Percentiles rank a stretch among this genome's conserved stretches.
phyloP scores from a whole-genome alignment of 2,888 invertebrate genomes.

The Athrips mouffetella region DNA sequence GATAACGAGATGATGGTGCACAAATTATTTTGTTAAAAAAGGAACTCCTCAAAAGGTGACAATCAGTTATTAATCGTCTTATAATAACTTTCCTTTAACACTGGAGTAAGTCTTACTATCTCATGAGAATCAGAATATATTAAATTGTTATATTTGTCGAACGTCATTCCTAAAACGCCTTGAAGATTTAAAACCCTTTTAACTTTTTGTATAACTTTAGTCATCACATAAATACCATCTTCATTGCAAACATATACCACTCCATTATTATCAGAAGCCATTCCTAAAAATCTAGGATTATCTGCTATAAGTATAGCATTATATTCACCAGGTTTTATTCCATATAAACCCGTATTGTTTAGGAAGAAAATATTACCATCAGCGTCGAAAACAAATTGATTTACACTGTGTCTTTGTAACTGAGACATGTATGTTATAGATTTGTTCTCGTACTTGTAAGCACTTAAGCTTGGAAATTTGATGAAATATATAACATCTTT shows the following conservation, averaged over 20 bases:
- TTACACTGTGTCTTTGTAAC: conserved; percentile 38
- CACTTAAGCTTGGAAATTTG: conserved; percentile 55
- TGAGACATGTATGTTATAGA: conserved; percentile 35
- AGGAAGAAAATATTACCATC: conserved; percentile 54
- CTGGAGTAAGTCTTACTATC: conserved; percentile 28
- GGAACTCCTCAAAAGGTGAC: too few species aligned
- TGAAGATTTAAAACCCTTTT: conserved; percentile 46
- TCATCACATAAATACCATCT: conserved; percentile 55
- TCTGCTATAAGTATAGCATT: conserved; percentile 40
- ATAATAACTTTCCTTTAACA: conserved; percentile 5
- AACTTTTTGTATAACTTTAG: conserved; percentile 47
- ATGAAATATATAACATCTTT: conserved; percentile 53
- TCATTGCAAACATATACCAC: conserved; percentile 54
- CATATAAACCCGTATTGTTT: conserved; percentile 55
- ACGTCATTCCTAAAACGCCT: conserved; percentile 55
- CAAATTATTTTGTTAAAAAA: too few species aligned
- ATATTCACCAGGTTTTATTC: conserved; percentile 35
- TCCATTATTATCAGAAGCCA: conserved; percentile 51
- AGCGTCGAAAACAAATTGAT: conserved; percentile 57
- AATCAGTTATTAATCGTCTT: background rate
- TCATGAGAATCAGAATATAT: conserved; percentile 64
- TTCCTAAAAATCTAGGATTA: conserved; percentile 46
- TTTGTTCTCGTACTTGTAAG: conserved; percentile 48
- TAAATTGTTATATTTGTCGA: conserved; percentile 53
- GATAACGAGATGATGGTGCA: too few species aligned